Evolutionary conservation across 2,797 vertebrate genomes (phyloP).

Genomic region (Pterois miles): DNA sequence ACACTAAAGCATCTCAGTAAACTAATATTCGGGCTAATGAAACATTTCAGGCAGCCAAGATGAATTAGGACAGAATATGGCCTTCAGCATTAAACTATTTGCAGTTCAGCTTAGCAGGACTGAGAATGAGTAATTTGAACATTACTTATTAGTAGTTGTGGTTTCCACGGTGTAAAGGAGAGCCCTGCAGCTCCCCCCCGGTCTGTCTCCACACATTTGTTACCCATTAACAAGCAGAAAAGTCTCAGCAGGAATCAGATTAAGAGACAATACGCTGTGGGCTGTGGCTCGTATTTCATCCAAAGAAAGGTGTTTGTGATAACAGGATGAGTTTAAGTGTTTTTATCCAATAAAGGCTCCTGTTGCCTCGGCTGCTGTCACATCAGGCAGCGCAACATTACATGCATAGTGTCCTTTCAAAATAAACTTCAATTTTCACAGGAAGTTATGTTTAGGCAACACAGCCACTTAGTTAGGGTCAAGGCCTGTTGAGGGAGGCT

Average conservation of each 20-base stretch:
- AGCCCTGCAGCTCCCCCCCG: conserved; percentile 16
- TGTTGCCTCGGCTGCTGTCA: conserved; percentile 33
- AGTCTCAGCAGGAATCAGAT: not conserved
- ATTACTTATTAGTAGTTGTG: not conserved
- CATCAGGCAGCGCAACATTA: too few relatives aligned
- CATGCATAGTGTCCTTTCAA: too few relatives aligned
- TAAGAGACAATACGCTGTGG: not conserved
- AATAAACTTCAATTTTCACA: too few relatives aligned
- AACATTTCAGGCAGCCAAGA: not conserved
- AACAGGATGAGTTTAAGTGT: not conserved
- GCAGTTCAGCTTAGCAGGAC: conserved; percentile 4
- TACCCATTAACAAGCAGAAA: conserved; percentile 21
- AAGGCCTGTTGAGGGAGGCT: too few relatives aligned
- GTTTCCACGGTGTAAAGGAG: not conserved
- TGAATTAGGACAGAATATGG: not conserved
- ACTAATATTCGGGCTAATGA: not conserved
- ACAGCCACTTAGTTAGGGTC: too few relatives aligned
- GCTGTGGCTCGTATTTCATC: not conserved
- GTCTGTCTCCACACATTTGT: conserved; percentile 1
- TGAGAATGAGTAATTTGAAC: not conserved
- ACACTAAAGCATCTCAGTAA: conserved; percentile 1
- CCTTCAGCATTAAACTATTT: not conserved
- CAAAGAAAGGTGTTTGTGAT: not conserved
- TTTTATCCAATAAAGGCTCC: conserved; percentile 42
- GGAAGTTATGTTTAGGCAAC: too few relatives aligned